phyloP scores from a whole-genome alignment of 2,113 vertebrate genomes.

The Osmerus mordax region DNA sequence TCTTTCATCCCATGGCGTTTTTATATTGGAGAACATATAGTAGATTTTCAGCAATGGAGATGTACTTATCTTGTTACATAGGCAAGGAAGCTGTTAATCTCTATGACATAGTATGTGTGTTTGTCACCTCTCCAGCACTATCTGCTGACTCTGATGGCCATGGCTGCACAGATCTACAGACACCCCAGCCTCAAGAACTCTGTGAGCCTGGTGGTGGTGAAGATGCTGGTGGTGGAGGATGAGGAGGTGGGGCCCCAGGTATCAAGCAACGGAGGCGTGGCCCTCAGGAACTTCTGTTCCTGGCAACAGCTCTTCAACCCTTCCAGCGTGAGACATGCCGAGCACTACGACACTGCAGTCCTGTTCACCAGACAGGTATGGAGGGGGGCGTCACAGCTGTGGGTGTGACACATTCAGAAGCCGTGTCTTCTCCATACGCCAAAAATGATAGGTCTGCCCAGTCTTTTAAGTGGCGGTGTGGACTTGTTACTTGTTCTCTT shows the following conservation, averaged over 20 bases:
- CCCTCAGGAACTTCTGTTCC: conserved; percentile 80
- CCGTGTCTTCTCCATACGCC: too few relatives aligned
- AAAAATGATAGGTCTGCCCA: too few relatives aligned
- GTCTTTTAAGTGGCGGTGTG: too few relatives aligned
- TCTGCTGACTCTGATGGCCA: conserved; percentile 79
- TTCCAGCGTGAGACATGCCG: conserved; percentile 74
- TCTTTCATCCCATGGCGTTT: background rate
- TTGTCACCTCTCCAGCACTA: conserved; percentile 72
- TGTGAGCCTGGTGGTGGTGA: conserved; percentile 81
- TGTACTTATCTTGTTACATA: background rate
- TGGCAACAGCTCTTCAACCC: conserved; percentile 83
- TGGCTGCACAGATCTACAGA: conserved; percentile 80
- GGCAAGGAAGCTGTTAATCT: background rate
- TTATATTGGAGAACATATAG: background rate
- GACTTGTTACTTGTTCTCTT: too few relatives aligned
- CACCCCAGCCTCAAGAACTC: conserved; percentile 83
- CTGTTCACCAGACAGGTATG: conserved; percentile 84
- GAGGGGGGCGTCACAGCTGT: too few relatives aligned
- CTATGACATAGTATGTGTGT: background rate
- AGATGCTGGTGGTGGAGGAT: conserved; percentile 79
- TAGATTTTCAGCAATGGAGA: too few relatives aligned
- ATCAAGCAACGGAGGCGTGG: conserved; percentile 77
- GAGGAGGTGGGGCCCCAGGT: conserved; percentile 71
- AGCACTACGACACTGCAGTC: conserved; percentile 84
- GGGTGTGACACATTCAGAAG: too few relatives aligned